Evolutionary conservation across 2,888 invertebrate species (phyloP), one percentile per base, ranked within the genome.

Genomic region (Nysson spinosus): DNA sequence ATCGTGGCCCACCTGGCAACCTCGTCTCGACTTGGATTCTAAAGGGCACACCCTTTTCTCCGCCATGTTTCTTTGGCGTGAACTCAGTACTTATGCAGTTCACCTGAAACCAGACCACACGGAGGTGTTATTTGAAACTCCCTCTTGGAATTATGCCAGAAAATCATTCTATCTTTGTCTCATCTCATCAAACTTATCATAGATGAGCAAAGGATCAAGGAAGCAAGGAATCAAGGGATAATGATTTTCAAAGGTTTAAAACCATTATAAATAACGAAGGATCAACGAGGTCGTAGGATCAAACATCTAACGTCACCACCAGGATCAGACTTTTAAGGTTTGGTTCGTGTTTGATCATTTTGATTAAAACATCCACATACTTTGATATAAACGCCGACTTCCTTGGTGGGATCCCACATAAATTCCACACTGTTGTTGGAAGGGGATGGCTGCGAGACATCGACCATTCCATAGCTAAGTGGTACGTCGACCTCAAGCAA

Each of bases 1-100:
- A 89, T n/a, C 95, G 90, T 67, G 82, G 87, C 12, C 91, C 90
- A 14, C 88, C 88, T 1, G 92, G 91, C 20, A 93, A 88, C 80
- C 91, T 94, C 0, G 97, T 97, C 89, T 98, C 98, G 72, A 98
- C 94, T 88, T 97, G 97, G 69, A 98, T 93, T 42, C 98, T 92
- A 89, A 98, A 98, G 0, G 98, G 98, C 0, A 98, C 98, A 0
- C 98, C 98, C 84, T 98, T 98, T 88, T 98, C 98, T 0, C 98
- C 98, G 42, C 98, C 98, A 87, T 98, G 98, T 83, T 98, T 98
- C 87, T 97, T 98, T 0, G 97, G 96, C 0, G 98, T 98, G 86
- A 98, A 98, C 88, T 98, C 98, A 0, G 98, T 98, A 66, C 97
- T 97, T 81, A 98, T 98, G 87, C 97, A 98, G 88, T 98, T 96